Evolutionary conservation across 2,113 vertebrate genomes (phyloP), one percentile per base, ranked within the genome.

Genomic region (Philantomba maxwellii): DNA sequence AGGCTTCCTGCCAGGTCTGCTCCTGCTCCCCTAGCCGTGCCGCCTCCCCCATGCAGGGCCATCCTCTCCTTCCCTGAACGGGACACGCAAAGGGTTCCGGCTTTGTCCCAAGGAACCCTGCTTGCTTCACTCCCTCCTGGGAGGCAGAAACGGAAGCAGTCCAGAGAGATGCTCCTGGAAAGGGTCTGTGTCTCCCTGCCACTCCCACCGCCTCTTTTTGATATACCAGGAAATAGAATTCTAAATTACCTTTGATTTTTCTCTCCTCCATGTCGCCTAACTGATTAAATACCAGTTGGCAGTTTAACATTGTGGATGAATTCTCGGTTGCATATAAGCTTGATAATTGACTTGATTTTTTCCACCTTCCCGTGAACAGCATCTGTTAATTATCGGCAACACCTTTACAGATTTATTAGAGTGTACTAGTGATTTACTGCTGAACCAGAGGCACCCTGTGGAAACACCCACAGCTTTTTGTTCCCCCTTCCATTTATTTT

Each of bases 361-460:
- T 47, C 33, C 83, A 19, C 36, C 73, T 98, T 93, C 70, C 83
- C 36, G 26, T 93, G 96, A 96, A 97, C 96, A 98, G 98, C 70
- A 2, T 96, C 92, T 95, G 89, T 92, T 98, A 98, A 98, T 98
- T 98, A 98, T 93, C 78, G 91, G 87, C 87, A 73, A 95, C 97
- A 98, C 95, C 90, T 98, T 98, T 97, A 47, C 91, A 97, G 95
- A 94, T 98, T 94, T 98, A 96, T 98, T 95, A 98, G 95, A 90
- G 57, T 93, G 92, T 98, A 86, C 97, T 77, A 96, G 81, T 70
- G 97, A 96, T 98, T 97, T 96, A 96, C 95, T 2, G 28, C 92
- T 98, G 97, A 98, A 97, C 91, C 82, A 53, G 75, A 60, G 83
- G 70, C 93, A 89, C 97, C 96, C 92, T 88, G 96, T 92, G 97